These are phyloP conservation scores for Rhinolophus ferrumequinum DNA, from an alignment of 2,113 vertebrate genomes.

Conservation along the genomic window DNA sequence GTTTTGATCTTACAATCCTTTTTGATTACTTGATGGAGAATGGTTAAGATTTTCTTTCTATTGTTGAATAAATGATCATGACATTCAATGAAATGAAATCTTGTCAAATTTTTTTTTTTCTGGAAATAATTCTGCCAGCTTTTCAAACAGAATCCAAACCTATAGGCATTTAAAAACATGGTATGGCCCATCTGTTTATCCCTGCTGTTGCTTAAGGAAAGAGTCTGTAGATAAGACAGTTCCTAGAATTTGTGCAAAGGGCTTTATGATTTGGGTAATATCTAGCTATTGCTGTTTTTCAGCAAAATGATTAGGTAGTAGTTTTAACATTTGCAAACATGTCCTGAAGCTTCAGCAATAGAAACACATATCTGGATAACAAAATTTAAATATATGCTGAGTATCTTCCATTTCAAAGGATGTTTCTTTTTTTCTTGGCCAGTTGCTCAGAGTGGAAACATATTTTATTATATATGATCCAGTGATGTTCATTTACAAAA, in stretches of 20 bases:
- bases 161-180: constrained; percentile 54
- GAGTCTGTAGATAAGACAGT: constrained; percentile 38
- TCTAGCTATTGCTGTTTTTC: constrained; percentile 23
- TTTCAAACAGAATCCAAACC: constrained; percentile 52
- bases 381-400: constrained; percentile 36
- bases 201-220: constrained; percentile 48
- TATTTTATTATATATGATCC: neutral
- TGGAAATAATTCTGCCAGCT: neutral
- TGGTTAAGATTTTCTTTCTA: constrained; percentile 44
- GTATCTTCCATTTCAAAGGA: constrained; percentile 1
- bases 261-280: constrained; percentile 32
- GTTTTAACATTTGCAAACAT: constrained; percentile 54
- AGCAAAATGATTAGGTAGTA: constrained; percentile 43
- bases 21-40: neutral
- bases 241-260: constrained; percentile 36
- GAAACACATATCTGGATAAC: constrained; percentile 12
- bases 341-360: constrained; percentile 26
- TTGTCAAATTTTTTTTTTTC: constrained; percentile 22
- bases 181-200: constrained; percentile 59
- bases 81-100: constrained; percentile 17
- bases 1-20: neutral
- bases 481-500: neutral
- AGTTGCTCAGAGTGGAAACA: constrained; percentile 14
- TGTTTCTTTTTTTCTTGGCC: neutral
- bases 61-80: neutral